phyloP scores from a whole-genome alignment of 2,797 vertebrate species.

The Enteromius anoplus region DNA sequence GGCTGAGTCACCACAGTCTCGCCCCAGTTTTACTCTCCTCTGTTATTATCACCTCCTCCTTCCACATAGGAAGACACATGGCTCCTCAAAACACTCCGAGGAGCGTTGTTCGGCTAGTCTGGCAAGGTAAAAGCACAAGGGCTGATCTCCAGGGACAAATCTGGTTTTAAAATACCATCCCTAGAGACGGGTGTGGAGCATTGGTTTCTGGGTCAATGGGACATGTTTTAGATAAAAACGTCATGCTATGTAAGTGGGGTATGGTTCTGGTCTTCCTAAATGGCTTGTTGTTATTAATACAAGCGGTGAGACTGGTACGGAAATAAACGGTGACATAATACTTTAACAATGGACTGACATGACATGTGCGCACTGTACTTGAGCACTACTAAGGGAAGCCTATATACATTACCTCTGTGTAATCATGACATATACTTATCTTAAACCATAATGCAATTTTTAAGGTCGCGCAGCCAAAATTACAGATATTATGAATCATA shows the following conservation, averaged over 20 bases:
- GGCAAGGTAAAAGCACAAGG: slow-evolving; percentile 29
- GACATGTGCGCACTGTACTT: neutral
- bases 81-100: neutral
- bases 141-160: slow-evolving; percentile 32
- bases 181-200: slow-evolving; percentile 47
- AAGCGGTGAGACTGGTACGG: neutral
- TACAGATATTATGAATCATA: neutral
- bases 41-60: slow-evolving; percentile 48
- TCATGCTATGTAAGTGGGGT: slow-evolving; percentile 36
- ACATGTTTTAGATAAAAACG: slow-evolving; percentile 44
- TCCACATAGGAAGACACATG: slow-evolving; percentile 37
- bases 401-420: neutral
- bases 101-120: slow-evolving; percentile 6
- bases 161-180: slow-evolving; percentile 46
- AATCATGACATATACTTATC: neutral
- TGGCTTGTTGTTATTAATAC: slow-evolving; percentile 31
- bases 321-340: slow-evolving; percentile 45
- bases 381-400: neutral
- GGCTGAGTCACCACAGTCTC: slow-evolving; percentile 49
- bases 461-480: neutral
- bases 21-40: slow-evolving; percentile 34
- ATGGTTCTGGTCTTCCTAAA: slow-evolving; percentile 17
- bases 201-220: slow-evolving; percentile 49
- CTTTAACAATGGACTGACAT: slow-evolving; percentile 25
- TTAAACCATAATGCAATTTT: neutral